These are phyloP conservation scores for Lithophane socia DNA, from an alignment of 2,888 invertebrate species.

Conservation along the genomic window DNA sequence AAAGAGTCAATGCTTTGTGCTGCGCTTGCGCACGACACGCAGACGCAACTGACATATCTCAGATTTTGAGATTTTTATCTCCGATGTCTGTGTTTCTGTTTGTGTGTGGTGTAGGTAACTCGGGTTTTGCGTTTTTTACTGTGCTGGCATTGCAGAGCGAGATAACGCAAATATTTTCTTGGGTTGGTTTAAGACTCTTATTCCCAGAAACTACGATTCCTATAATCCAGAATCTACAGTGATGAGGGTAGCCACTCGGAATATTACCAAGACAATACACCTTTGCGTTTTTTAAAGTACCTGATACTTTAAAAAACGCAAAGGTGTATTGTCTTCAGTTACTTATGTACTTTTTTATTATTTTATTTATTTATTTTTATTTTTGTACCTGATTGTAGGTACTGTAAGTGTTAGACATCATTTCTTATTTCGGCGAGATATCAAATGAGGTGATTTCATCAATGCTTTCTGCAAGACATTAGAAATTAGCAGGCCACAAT, in stretches of 20 bases:
- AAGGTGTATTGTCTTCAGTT: too few species aligned
- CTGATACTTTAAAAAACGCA: too few species aligned
- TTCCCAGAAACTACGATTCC: background rate
- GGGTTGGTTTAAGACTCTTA: background rate
- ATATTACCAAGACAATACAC: background rate
- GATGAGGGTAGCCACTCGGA: background rate
- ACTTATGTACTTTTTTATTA: background rate
- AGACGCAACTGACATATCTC: constrained; percentile 37
- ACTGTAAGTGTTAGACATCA: too few species aligned
- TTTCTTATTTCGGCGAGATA: too few species aligned
- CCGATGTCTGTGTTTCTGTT: background rate
- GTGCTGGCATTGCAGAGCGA: background rate
- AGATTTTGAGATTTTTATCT: constrained; percentile 37
- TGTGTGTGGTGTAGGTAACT: background rate
- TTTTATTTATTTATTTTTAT: too few species aligned
- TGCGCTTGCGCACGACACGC: constrained; percentile 31
- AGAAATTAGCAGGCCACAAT: background rate
- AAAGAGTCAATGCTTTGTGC: constrained; percentile 66
- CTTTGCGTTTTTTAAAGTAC: background rate
- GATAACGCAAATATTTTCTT: background rate
- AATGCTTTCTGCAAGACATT: background rate
- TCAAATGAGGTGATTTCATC: background rate
- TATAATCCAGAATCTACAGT: background rate
- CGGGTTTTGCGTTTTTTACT: background rate
- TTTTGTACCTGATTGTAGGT: background rate